Percentiles rank a stretch among this genome's conserved stretches.
Evolutionary conservation across 2,888 invertebrate species (phyloP).

Genomic region (Meteorus colon): DNA sequence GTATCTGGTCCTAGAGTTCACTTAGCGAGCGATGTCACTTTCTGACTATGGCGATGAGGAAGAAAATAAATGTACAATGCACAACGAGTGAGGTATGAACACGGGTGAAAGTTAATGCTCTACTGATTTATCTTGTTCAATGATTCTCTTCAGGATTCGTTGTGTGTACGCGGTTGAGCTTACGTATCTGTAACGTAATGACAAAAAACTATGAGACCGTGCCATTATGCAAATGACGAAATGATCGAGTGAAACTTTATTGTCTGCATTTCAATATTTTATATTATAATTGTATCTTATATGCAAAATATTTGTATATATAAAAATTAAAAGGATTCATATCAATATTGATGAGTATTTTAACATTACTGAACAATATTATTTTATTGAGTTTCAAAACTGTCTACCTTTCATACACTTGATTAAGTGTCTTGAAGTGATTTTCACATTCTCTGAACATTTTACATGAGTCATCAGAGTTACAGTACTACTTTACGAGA

Average conservation of each 20-base stretch:
- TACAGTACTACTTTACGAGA: too few relatives aligned
- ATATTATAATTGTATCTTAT: not conserved
- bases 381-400: too few relatives aligned
- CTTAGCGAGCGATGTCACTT: not conserved
- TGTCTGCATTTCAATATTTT: not conserved
- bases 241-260: slow-evolving; percentile 17
- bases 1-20: not conserved
- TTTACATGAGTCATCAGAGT: too few relatives aligned
- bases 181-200: slow-evolving; percentile 19
- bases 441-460: too few relatives aligned
- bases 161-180: not conserved
- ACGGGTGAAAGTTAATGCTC: slow-evolving; percentile 17
- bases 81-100: not conserved
- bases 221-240: slow-evolving; percentile 30
- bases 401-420: too few relatives aligned
- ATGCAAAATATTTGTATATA: not conserved
- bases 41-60: not conserved
- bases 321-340: too few relatives aligned
- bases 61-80: not conserved
- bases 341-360: too few relatives aligned
- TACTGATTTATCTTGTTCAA: slow-evolving; percentile 21
- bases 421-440: too few relatives aligned
- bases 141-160: not conserved
- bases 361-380: too few relatives aligned
- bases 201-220: slow-evolving; percentile 28